Evolutionary conservation across 2,113 vertebrate genomes (phyloP).

Genomic region (Raja brachyura): DNA sequence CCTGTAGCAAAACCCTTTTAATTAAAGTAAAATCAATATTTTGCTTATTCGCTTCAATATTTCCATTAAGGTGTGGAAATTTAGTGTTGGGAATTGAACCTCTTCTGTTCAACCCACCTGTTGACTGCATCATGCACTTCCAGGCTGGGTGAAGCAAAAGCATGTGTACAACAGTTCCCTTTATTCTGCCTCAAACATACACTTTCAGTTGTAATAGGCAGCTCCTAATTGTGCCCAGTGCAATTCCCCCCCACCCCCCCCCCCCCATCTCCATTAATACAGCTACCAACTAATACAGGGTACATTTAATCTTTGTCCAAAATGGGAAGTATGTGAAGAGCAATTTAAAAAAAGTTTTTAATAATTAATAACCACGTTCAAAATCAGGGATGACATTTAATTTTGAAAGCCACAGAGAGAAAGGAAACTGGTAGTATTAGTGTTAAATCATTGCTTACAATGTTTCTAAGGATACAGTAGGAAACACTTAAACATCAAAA

Average conservation of each 20-base stretch:
- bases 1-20: neutral
- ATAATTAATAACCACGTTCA: neutral
- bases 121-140: neutral
- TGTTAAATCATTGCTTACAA: neutral
- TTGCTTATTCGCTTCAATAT: neutral
- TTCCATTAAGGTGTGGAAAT: neutral
- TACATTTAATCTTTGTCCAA: neutral
- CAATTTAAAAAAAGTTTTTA: neutral
- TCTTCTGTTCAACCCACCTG: neutral
- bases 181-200: neutral
- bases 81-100: neutral
- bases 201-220: neutral
- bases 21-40: neutral
- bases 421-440: neutral
- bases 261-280: too few species aligned
- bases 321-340: neutral
- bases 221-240: too few species aligned
- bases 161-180: neutral
- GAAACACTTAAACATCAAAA: neutral
- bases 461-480: neutral
- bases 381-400: slow-evolving; percentile 8
- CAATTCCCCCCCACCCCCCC: neutral
- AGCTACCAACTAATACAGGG: neutral
- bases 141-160: neutral
- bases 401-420: neutral